Percentiles rank a stretch among this genome's conserved stretches.
These are phyloP conservation scores for Phalacrocorax carbo DNA, from an alignment of 2,113 vertebrate genomes.

Conservation along the genomic window DNA sequence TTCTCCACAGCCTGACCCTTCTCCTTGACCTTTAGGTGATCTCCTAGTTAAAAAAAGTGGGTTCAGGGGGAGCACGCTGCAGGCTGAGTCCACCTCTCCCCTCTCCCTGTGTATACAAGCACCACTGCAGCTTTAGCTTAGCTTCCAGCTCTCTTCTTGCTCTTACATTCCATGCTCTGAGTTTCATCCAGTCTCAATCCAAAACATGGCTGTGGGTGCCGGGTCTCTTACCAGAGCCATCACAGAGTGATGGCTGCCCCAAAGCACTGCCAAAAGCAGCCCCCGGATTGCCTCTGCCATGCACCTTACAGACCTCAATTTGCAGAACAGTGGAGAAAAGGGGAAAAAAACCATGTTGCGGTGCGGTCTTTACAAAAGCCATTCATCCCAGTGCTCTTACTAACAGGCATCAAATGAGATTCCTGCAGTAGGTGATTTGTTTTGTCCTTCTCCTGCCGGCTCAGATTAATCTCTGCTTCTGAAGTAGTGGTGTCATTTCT, in stretches of 20 bases:
- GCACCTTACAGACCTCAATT: neutral
- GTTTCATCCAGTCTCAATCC: neutral
- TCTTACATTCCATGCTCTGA: neutral
- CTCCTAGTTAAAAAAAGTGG: neutral
- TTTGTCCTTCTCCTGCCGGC: slow-evolving; percentile 61
- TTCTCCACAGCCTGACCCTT: neutral
- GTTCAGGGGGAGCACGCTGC: neutral
- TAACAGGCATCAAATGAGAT: slow-evolving; percentile 37
- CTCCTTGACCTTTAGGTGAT: neutral
- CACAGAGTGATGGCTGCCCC: rapidly evolving
- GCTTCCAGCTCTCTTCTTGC: neutral
- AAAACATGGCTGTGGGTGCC: neutral
- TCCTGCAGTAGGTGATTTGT: slow-evolving; percentile 64
- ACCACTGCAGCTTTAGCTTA: neutral
- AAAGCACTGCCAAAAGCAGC: neutral
- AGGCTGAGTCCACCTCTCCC: neutral
- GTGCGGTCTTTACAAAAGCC: neutral
- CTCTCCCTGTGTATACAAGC: rapidly evolving
- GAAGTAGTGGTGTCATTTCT: slow-evolving; percentile 59
- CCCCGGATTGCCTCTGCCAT: rapidly evolving
- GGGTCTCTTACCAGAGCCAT: neutral
- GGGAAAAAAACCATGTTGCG: neutral
- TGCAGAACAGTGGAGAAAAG: neutral
- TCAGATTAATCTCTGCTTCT: slow-evolving; percentile 67
- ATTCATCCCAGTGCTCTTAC: slow-evolving; percentile 15